Evolutionary conservation across 2,888 invertebrate species (phyloP).

Genomic region (Drosophila eohydei): DNA sequence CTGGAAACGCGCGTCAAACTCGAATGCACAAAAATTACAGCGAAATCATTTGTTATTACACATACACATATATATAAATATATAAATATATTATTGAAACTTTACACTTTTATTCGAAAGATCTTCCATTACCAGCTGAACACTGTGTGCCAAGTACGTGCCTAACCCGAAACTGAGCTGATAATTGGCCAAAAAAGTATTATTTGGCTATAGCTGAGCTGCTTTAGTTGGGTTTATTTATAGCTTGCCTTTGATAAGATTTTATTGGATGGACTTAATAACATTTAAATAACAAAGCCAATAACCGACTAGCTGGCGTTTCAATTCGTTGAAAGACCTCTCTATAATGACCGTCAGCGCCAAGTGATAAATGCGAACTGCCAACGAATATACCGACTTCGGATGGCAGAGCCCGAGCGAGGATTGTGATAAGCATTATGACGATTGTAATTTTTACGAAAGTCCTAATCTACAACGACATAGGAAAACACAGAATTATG

Average conservation of each 20-base stretch:
- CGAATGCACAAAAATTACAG: neutral
- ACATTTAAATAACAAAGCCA: neutral
- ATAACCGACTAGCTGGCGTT: neutral
- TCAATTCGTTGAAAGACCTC: neutral
- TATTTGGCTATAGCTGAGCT: neutral
- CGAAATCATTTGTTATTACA: neutral
- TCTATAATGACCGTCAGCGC: constrained; percentile 13
- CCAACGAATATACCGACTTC: neutral
- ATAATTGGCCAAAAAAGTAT: neutral
- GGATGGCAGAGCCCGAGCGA: neutral
- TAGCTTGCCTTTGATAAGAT: neutral
- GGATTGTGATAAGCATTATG: constrained; percentile 21
- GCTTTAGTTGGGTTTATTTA: neutral
- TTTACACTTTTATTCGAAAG: neutral
- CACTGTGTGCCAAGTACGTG: constrained; percentile 32
- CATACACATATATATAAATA: neutral
- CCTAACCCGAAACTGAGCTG: constrained; percentile 1
- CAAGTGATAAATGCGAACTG: constrained; percentile 27
- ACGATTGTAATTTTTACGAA: neutral
- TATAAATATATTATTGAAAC: neutral
- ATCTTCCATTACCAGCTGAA: constrained; percentile 20
- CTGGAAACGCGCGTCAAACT: neutral
- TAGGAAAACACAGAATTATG: neutral
- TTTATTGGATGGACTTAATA: neutral
- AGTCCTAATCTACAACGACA: constrained; percentile 9